Evolutionary conservation across 1,140 invertebrate genomes (phyloP), one percentile per base, ranked within the genome.

Genomic region (Drosophila persimilis): DNA sequence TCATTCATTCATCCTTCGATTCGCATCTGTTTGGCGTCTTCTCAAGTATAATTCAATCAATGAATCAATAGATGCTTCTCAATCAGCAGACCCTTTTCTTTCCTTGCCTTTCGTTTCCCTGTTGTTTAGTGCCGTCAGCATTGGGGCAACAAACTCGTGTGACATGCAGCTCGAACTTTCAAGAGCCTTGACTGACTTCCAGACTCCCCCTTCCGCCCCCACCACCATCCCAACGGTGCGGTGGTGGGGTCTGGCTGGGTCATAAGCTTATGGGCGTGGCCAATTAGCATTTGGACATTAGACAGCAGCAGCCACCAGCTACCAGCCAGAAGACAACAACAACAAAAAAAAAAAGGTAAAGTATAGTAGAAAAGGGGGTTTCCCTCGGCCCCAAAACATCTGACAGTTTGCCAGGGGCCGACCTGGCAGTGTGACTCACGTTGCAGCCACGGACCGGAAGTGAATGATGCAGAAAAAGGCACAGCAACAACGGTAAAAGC

Each of bases 401-500:
- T 31, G 31, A 31, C 31, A 9, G 31, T 39, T 39, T 39, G 35
- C 35, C 35, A 9, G 31, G 31, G 31, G 31, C 31, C 8, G 8
- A 6, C 31, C 31, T 8, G 8, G 7, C 31, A 2, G 11, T 4
- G 35, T 85, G 77, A 86, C 83, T 86, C 81, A 86, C 81, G 80
- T 85, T 80, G 80, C 61, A 70, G 71, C 59, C 46, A 64, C 73
- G 55, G 61, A 83, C 77, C 81, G 77, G 80, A 86, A 86, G 69
- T 75, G 81, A 86, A 85, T 85, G 80, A 85, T 85, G 80, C 80
- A 86, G 77, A 85, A 85, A 85, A 74, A 70, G 53, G 63, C 73
- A 56, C 22, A 31, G 24, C 31, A 63, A 66, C 54, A 31, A 9
- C 31, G 59, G 59, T 44, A 47, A 63, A 69, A 64, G 55, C 57